Percentiles rank a stretch among this genome's conserved stretches.
Conservation (phyloP, 1,140 invertebrate species). For the Parapsyche elsis region DNA sequence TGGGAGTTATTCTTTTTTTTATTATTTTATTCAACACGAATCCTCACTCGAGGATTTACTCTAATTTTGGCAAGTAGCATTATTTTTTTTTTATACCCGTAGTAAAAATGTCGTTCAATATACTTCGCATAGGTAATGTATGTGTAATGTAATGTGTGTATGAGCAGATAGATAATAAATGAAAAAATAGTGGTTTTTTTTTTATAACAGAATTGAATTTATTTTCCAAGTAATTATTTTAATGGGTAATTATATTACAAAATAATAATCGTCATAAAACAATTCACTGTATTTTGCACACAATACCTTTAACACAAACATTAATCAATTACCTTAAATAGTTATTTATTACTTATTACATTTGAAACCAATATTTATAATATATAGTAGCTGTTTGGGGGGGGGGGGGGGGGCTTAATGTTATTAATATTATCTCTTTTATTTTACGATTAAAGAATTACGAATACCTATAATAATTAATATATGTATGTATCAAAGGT, state of each 20-base stretch:
- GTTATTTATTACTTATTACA: conserved; percentile 57
- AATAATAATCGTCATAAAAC: conserved; percentile 57
- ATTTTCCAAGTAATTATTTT: conserved; percentile 57
- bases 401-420: conserved; percentile 48
- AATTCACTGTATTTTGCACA: conserved; percentile 57
- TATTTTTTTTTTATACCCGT: no score
- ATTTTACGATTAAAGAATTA: conserved; percentile 52
- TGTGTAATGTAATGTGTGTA: background rate
- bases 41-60: conserved; percentile 61
- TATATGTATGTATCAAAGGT: conserved; percentile 54
- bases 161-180: background rate
- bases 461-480: conserved; percentile 49
- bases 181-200: conserved; percentile 26
- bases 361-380: conserved; percentile 55
- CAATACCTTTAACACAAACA: conserved; percentile 57
- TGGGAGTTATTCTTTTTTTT: conserved; percentile 59
- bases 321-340: conserved; percentile 54
- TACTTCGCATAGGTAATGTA: no score
- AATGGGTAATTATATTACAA: conserved; percentile 57
- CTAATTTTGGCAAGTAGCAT: background rate
- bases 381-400: conserved; percentile 50
- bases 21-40: conserved; percentile 63
- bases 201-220: conserved; percentile 57
- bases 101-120: no score
- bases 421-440: conserved; percentile 54